A percentile compares a stretch with the other conserved stretches of the same genome.
These are phyloP conservation scores for Apteryx mantelli DNA, from an alignment of 2,113 vertebrate genomes.

Conservation along the genomic window DNA sequence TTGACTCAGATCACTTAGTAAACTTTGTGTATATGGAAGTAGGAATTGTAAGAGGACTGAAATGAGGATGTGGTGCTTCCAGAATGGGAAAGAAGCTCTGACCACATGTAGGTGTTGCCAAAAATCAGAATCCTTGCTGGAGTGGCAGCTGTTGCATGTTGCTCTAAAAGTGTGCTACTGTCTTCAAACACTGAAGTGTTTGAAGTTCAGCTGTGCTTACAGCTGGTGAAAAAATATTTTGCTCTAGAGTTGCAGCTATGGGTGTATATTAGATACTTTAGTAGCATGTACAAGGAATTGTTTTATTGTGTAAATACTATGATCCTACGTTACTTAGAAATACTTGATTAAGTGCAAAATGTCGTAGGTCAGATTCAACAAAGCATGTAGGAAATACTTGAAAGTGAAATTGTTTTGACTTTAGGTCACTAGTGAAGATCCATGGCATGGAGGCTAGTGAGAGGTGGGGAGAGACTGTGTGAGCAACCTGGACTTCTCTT, in stretches of 20 bases:
- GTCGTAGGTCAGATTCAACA: background rate
- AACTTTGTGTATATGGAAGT: background rate
- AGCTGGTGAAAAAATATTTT: background rate
- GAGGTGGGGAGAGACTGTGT: background rate
- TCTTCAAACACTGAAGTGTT: background rate
- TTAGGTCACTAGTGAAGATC: background rate
- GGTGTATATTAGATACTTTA: background rate
- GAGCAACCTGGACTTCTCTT: background rate
- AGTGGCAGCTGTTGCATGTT: background rate
- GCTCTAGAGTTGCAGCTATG: background rate
- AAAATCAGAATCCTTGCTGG: background rate
- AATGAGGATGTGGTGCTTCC: background rate
- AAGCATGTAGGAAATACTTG: background rate
- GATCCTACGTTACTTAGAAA: background rate
- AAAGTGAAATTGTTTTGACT: background rate
- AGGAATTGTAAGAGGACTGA: background rate
- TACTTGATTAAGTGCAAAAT: background rate
- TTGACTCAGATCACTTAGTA: background rate
- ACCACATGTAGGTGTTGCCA: fast-evolving
- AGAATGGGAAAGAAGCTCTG: background rate
- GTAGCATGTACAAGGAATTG: background rate
- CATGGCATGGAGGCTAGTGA: background rate
- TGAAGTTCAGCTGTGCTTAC: background rate
- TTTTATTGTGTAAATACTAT: background rate
- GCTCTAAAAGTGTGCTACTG: background rate